Base-by-base conservation (phyloP, 2,888 invertebrate genomes). In the Metopia argyrocephala region DNA sequence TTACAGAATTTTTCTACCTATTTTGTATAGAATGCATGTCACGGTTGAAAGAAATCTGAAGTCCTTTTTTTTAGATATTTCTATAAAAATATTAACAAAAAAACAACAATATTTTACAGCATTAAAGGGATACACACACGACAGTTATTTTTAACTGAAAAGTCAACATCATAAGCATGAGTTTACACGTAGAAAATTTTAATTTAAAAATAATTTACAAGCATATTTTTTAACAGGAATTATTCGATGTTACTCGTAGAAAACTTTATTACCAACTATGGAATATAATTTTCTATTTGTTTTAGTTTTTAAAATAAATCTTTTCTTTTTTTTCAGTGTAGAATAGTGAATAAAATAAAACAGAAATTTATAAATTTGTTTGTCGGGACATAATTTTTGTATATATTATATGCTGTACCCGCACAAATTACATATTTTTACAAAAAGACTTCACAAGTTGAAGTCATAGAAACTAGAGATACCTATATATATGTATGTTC, bases 391-490 rank as follows among this genome's bases (percentile, higher is more conserved):
- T 62, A 71, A 71, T 54, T 61, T 52, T 52, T 31, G 28, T 56
- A n/a, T n/a, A n/a, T n/a, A 48, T 71, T 62, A 62, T 56, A 56
- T 62, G 54, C 54, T 62, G 2, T 23, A 52, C 25, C 52, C 62
- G 12, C 31, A 31, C 12, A 38, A 4, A 38, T 12, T 21, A 56
- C 3, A n/a, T 64, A 64, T 48, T 56, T n/a, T n/a, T n/a, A n/a
- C n/a, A n/a, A n/a, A 23, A 38, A 54, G 61, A 61, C 59, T 50
- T 66, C 27, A 64, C 56, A 64, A 73, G 64, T 73, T 54, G 73
- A 64, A 64, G 73, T 73, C 54, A 64, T 73, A 64, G 62, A 54
- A 62, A 73, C 64, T n/a, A n/a, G n/a, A n/a, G n/a, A n/a, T n/a
- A n/a, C n/a, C n/a, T n/a, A n/a, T n/a, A n/a, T n/a, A n/a, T n/a